A percentile compares a stretch with the other conserved stretches of the same genome.
phyloP scores from a whole-genome alignment of 1,140 invertebrate species.

The Calliphora vicina region DNA sequence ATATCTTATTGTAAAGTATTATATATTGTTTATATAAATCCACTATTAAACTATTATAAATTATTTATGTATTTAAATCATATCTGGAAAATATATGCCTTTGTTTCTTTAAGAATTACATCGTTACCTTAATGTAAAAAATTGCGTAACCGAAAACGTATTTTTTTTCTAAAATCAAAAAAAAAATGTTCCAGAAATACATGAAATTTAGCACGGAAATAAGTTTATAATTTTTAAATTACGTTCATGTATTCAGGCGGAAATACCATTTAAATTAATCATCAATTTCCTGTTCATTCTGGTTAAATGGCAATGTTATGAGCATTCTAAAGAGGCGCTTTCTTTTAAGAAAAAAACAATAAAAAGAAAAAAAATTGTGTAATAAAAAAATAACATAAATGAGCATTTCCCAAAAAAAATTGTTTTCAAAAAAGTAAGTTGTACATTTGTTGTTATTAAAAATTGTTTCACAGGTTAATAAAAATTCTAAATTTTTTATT shows the following conservation, averaged over 20 bases:
- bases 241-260: too few relatives aligned
- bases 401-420: conserved; percentile 37
- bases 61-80: neutral
- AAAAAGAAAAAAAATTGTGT: conserved; percentile 13
- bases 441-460: too few relatives aligned
- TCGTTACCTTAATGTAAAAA: neutral
- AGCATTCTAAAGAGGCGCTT: conserved; percentile 56
- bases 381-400: conserved; percentile 32
- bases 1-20: neutral
- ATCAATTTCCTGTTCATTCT: neutral
- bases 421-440: too few relatives aligned
- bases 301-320: conserved; percentile 4
- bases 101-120: neutral
- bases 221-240: too few relatives aligned
- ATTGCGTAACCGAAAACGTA: neutral
- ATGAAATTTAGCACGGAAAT: too few relatives aligned
- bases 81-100: neutral
- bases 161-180: neutral
- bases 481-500: too few relatives aligned
- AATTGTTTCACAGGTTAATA: too few relatives aligned
- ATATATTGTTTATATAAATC: neutral
- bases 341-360: conserved; percentile 42
- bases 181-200: too few relatives aligned
- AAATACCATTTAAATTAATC: too few relatives aligned
- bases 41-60: neutral